Conservation (phyloP, 1,140 invertebrate genomes). For the Drosophila punjabiensis region DNA sequence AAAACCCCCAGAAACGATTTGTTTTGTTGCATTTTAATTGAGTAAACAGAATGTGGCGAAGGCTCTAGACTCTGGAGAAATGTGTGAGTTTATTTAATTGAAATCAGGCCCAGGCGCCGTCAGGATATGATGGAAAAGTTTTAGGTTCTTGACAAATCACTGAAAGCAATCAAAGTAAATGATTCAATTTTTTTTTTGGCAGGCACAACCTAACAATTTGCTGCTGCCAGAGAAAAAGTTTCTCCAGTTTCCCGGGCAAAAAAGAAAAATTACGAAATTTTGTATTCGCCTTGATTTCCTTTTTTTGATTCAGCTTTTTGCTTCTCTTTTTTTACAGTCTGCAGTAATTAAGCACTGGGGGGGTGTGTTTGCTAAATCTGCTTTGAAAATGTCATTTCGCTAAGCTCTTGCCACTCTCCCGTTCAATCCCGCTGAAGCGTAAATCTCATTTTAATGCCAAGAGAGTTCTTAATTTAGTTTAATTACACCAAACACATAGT, state of each 20-base stretch:
- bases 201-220: constrained; percentile 1
- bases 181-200: constrained; percentile 25
- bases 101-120: constrained; percentile 17
- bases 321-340: constrained; percentile 7
- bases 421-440: constrained; percentile 76
- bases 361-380: constrained; percentile 62
- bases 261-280: constrained; percentile 30
- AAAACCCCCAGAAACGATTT: constrained; percentile 35
- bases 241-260: constrained; percentile 2
- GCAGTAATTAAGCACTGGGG: constrained; percentile 66
- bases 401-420: constrained; percentile 68
- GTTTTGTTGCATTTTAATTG: constrained; percentile 69
- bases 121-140: constrained; percentile 41
- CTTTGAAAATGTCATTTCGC: constrained; percentile 78
- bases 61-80: neutral
- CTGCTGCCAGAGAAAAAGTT: constrained; percentile 21
- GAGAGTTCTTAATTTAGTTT: constrained; percentile 83
- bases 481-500: constrained; percentile 74
- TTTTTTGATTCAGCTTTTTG: constrained; percentile 5
- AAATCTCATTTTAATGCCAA: constrained; percentile 83
- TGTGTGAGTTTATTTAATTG: constrained; percentile 58
- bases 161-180: constrained; percentile 50
- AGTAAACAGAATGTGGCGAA: constrained; percentile 43
- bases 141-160: constrained; percentile 25
- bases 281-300: constrained; percentile 32